Evolutionary conservation across 2,797 vertebrate genomes (phyloP), one percentile per base, ranked within the genome.

Genomic region (Fistularia commersonii): DNA sequence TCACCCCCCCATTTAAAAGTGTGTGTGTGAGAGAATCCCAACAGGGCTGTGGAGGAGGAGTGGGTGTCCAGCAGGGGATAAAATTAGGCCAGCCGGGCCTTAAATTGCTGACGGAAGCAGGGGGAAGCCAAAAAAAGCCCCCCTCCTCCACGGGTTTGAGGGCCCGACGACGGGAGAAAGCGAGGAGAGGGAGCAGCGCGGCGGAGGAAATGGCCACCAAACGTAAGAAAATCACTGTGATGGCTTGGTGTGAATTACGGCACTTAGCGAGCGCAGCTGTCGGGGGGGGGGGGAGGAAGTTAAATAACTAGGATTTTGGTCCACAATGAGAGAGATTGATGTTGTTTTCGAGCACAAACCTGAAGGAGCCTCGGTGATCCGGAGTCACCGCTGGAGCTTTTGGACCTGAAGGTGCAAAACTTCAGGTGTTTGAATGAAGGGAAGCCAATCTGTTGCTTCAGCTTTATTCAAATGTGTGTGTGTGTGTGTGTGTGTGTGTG

Each of bases 121-220:
- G 54, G 56, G 73, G 73, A 49, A 60, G 83, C 89, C 89, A 90
- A 90, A 92, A 91, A 90, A 89, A 91, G 91, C 85, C 72, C 66
- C 23, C 23, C 23, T 4, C 23, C 23, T 23, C 23, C 23, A 53
- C 47, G 57, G 70, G 58, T 71, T 23, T 48, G 47, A 14, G 38
- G 70, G 59, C 64, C 77, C 67, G 74, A 48, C 77, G 39, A 48
- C 41, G 9, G 52, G 74, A 68, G 81, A 75, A 79, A 69, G 66
- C 65, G 54, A 66, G 69, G 59, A 59, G 58, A 74, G 62, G 58
- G 58, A 76, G 76, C 57, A 59, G 71, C 70, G 81, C 42, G 34
- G 46, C 70, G 8, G 75, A 80, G 64, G 77, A 88, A 82, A 92
- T 92, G 90, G 89, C 91, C 81, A 80, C 79, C 79, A 90, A 92